Conservation (phyloP, 2,797 vertebrate species). For the Myotis pilosus region DNA sequence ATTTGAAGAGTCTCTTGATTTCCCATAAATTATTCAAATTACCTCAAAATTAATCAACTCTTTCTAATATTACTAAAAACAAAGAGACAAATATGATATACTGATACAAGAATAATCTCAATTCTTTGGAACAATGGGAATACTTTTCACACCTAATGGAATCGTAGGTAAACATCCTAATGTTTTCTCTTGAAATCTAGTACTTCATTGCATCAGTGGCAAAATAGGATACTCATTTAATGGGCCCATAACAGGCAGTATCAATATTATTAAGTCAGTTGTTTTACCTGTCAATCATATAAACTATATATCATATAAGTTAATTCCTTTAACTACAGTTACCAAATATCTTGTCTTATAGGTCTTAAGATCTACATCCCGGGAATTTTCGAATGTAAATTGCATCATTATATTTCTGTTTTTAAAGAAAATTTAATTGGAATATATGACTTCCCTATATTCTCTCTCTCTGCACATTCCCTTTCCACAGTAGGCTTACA, state of each 20-base stretch:
- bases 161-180: neutral
- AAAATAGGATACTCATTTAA: neutral
- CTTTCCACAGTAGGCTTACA: neutral
- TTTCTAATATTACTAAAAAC: slow-evolving; percentile 10
- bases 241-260: neutral
- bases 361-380: neutral
- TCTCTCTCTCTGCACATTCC: neutral
- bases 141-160: neutral
- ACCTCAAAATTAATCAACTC: neutral
- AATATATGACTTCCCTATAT: neutral
- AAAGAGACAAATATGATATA: neutral
- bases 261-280: neutral
- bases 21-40: neutral
- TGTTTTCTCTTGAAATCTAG: neutral
- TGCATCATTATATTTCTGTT: slow-evolving; percentile 12
- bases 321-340: slow-evolving; percentile 13
- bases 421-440: slow-evolving; percentile 35
- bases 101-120: neutral
- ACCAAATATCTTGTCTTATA: neutral
- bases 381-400: slow-evolving; percentile 1
- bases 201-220: neutral
- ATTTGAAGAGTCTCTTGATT: slow-evolving; percentile 2
- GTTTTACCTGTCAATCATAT: slow-evolving; percentile 9
- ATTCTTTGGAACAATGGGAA: neutral
- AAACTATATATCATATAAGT: neutral